phyloP scores from a whole-genome alignment of 2,888 invertebrate genomes.

The Drosophila robusta region DNA sequence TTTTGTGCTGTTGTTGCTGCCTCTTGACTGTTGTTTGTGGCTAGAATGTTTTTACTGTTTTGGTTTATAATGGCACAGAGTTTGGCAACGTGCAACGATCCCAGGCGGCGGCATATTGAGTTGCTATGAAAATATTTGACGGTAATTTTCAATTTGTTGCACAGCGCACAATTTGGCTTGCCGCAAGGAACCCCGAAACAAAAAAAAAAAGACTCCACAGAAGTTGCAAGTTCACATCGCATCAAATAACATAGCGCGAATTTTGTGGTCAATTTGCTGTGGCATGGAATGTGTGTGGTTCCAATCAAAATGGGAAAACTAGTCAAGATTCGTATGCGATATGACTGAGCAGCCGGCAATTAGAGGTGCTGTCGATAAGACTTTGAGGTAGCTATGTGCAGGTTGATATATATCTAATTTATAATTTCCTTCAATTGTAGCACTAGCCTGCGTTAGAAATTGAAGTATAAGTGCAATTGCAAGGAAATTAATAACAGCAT shows the following conservation, averaged over 20 bases:
- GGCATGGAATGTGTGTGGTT: conserved; percentile 42
- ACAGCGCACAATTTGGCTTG: conserved; percentile 35
- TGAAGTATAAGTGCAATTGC: too few species aligned
- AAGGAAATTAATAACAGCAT: not conserved
- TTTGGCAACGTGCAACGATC: conserved; percentile 42
- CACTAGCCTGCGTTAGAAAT: not conserved
- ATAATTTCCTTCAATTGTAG: not conserved
- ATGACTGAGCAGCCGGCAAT: conserved; percentile 3
- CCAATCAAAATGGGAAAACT: conserved; percentile 16
- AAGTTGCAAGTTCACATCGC: conserved; percentile 55
- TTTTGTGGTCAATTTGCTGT: conserved; percentile 48
- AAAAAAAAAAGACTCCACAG: conserved; percentile 7
- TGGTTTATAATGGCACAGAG: conserved; percentile 33
- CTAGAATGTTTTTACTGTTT: conserved; percentile 67
- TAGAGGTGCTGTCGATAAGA: conserved; percentile 1
- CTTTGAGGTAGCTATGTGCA: not conserved
- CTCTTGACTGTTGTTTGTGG: conserved; percentile 61
- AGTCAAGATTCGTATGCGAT: conserved; percentile 6
- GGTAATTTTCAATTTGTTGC: conserved; percentile 76
- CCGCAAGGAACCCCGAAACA: conserved; percentile 30
- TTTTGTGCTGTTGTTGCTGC: conserved; percentile 35
- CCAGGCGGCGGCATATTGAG: conserved; percentile 42
- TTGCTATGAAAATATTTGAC: conserved; percentile 64
- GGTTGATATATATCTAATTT: conserved; percentile 4
- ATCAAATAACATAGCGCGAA: conserved; percentile 36